Percentiles rank a stretch among this genome's conserved stretches.
These are phyloP conservation scores for Ictalurus furcatus DNA, from an alignment of 2,113 vertebrate species.

Conservation along the genomic window DNA sequence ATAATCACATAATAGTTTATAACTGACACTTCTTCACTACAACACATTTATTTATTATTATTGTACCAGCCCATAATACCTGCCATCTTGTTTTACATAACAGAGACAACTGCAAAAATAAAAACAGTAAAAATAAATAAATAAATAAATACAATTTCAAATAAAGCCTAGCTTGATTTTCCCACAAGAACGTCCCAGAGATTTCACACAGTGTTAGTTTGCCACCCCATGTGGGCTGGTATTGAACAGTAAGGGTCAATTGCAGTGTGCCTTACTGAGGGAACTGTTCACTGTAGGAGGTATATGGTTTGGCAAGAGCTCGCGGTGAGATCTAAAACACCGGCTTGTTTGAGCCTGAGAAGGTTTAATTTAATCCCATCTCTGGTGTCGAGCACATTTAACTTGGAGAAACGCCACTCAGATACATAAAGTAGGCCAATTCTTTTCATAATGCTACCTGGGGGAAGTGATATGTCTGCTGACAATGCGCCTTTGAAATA, in stretches of 20 bases:
- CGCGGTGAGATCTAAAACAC: slow-evolving; percentile 21
- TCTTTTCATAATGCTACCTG: slow-evolving; percentile 26
- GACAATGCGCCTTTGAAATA: slow-evolving; percentile 28
- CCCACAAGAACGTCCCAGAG: neutral
- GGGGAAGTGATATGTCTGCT: slow-evolving; percentile 31
- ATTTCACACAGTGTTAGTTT: slow-evolving; percentile 24
- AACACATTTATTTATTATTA: neutral
- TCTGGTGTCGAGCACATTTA: slow-evolving; percentile 22
- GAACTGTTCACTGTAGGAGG: slow-evolving; percentile 26
- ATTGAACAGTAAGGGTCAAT: slow-evolving; percentile 36
- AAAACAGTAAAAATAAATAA: no score
- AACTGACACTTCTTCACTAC: neutral
- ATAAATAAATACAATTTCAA: neutral
- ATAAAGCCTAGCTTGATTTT: slow-evolving; percentile 11
- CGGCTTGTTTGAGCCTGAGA: slow-evolving; percentile 30
- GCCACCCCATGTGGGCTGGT: slow-evolving; percentile 30
- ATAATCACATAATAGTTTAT: neutral
- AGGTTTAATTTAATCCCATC: slow-evolving; percentile 45
- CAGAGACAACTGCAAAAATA: neutral
- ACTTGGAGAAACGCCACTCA: slow-evolving; percentile 7
- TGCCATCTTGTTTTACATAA: neutral
- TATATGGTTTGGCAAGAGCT: slow-evolving; percentile 13
- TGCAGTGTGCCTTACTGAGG: slow-evolving; percentile 35
- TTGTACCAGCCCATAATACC: neutral
- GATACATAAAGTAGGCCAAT: slow-evolving; percentile 33